Percentiles rank a stretch among this genome's conserved stretches.
Conservation (phyloP, 2,797 vertebrate genomes). For the Caiman crocodilus region DNA sequence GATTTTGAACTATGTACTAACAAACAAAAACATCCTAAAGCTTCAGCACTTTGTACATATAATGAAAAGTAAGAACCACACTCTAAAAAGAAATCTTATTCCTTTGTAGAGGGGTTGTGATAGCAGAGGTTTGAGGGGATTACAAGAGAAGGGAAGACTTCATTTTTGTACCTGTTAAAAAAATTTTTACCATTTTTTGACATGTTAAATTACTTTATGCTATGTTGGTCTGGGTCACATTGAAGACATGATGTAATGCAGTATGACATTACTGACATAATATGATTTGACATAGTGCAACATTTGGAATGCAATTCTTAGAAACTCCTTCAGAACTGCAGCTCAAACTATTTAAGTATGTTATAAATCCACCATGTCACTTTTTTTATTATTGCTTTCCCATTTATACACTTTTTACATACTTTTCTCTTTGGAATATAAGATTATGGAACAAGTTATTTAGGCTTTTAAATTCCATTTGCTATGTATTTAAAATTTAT, state of each 20-base stretch:
- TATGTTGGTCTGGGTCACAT: neutral
- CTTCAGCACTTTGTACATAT: neutral
- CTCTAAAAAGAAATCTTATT: neutral
- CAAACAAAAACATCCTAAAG: neutral
- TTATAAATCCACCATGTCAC: neutral
- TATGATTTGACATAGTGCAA: neutral
- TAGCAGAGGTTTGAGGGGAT: neutral
- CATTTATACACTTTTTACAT: fast-evolving
- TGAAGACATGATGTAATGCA: neutral
- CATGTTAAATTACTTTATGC: neutral
- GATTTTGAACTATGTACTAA: neutral
- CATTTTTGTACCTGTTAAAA: neutral
- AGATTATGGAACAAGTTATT: neutral
- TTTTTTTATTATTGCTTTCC: neutral
- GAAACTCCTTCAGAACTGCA: neutral
- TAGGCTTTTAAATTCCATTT: neutral
- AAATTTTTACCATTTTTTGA: too few species aligned
- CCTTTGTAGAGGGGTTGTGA: neutral
- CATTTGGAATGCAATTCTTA: neutral
- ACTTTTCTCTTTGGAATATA: neutral
- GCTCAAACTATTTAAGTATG: neutral
- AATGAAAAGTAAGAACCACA: neutral
- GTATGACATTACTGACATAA: neutral
- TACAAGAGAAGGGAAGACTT: neutral
- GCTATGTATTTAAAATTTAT: neutral